Percentiles rank a stretch among this genome's conserved stretches.
Evolutionary conservation across 2,113 vertebrate genomes (phyloP).

Genomic region (Cichladusa arquata): DNA sequence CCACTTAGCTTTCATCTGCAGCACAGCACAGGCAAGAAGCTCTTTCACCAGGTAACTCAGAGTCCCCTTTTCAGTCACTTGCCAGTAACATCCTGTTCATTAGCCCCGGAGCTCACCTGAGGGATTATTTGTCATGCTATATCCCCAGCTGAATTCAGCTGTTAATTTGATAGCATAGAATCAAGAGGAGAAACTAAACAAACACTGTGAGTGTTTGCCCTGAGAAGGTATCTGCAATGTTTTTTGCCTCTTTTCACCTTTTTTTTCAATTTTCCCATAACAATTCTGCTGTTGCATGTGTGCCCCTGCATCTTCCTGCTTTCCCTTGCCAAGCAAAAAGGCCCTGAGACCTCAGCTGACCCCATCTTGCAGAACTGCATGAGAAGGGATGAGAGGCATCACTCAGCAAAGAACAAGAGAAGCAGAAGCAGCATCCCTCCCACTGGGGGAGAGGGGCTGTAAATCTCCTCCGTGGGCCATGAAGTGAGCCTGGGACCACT

Average conservation of each 20-base stretch:
- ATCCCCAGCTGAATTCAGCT: not conserved
- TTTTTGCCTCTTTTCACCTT: not conserved
- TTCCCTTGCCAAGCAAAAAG: not conserved
- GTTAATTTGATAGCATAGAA: not conserved
- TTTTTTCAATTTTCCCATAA: not conserved
- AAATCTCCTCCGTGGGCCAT: rapidly evolving
- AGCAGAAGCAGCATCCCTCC: not conserved
- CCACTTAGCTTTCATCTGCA: not conserved
- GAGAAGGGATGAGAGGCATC: not conserved
- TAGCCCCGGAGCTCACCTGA: not conserved
- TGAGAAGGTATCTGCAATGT: not conserved
- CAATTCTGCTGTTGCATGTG: not conserved
- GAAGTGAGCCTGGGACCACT: not conserved
- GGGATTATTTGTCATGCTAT: not conserved
- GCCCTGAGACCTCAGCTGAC: not conserved
- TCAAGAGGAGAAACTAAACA: not conserved
- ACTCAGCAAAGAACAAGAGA: not conserved
- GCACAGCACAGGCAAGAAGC: not conserved
- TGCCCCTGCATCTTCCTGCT: not conserved
- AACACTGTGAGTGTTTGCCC: not conserved
- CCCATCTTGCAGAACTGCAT: not conserved
- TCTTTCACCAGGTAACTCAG: not conserved
- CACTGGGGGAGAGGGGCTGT: not conserved
- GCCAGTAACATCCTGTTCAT: not conserved
- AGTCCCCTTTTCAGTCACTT: not conserved